Percentiles rank a stretch among this genome's conserved stretches.
Evolutionary conservation across 1,140 invertebrate species (phyloP).

Genomic region (Heliothis subflexa): DNA sequence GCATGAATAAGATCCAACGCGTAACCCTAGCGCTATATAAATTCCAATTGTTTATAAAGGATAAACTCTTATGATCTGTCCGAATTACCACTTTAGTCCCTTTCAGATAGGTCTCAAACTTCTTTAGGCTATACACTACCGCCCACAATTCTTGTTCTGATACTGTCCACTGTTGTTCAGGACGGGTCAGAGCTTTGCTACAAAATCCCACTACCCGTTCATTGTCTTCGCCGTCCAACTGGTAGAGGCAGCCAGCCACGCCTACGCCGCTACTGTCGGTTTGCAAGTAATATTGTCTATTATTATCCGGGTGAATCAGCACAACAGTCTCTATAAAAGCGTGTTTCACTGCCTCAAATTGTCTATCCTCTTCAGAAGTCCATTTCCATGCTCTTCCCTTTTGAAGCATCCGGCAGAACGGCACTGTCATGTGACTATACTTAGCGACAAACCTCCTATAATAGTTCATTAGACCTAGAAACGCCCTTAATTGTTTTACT

Average conservation of each 20-base stretch:
- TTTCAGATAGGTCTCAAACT: constrained; percentile 63
- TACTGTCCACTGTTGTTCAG: constrained; percentile 61
- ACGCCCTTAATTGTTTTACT: constrained; percentile 66
- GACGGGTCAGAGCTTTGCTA: constrained; percentile 50
- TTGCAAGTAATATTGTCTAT: constrained; percentile 58
- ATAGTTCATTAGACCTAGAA: constrained; percentile 71
- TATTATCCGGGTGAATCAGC: constrained; percentile 57
- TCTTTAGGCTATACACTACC: constrained; percentile 63
- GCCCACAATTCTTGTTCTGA: constrained; percentile 70
- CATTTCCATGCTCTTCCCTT: constrained; percentile 52
- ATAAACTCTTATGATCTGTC: constrained; percentile 83
- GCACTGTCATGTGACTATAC: constrained; percentile 53
- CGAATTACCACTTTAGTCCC: constrained; percentile 61
- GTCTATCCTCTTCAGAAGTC: constrained; percentile 24
- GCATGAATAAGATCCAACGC: constrained; percentile 75
- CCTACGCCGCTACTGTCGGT: constrained; percentile 62
- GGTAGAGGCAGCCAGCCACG: constrained; percentile 59
- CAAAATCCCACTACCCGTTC: constrained; percentile 52
- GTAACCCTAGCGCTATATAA: constrained; percentile 73
- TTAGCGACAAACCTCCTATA: constrained; percentile 66
- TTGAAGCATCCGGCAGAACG: constrained; percentile 60
- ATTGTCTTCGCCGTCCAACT: constrained; percentile 46
- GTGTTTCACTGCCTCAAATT: constrained; percentile 48
- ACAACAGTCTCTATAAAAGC: constrained; percentile 55
- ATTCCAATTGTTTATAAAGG: constrained; percentile 75